These are phyloP conservation scores for Euzetes globulus DNA, from an alignment of 2,888 invertebrate genomes.

Conservation along the genomic window DNA sequence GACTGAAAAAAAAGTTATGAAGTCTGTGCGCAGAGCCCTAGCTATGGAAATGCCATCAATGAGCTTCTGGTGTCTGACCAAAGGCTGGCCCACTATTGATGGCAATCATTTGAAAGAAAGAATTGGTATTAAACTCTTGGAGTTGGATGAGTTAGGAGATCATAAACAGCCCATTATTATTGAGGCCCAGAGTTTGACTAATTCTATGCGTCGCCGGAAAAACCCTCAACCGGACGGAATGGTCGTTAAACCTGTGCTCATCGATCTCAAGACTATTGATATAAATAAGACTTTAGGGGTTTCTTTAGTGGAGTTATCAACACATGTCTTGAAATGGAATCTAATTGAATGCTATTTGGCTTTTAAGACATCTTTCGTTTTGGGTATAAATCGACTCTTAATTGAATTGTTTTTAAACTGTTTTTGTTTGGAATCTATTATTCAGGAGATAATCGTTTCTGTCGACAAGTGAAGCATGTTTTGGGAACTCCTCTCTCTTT, in stretches of 20 bases:
- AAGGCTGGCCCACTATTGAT: conserved; percentile 7
- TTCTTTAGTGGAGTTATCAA: conserved; percentile 28
- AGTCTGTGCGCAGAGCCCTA: conserved; percentile 2
- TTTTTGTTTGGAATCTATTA: background rate
- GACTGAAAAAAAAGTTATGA: background rate
- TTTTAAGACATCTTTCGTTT: conserved; percentile 35
- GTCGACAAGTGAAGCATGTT: conserved; percentile 31
- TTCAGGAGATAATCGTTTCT: conserved; percentile 33
- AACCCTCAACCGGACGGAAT: background rate
- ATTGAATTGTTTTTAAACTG: background rate
- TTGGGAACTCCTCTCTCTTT: conserved; percentile 32
- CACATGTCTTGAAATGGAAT: conserved; percentile 22
- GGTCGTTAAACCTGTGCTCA: background rate
- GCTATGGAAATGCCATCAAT: background rate
- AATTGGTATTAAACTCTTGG: conserved; percentile 34
- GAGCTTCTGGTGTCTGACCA: conserved; percentile 26
- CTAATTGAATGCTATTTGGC: conserved; percentile 34
- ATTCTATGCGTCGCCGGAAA: background rate
- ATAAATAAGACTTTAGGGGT: conserved; percentile 21
- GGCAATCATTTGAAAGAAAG: conserved; percentile 2
- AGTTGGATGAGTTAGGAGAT: conserved; percentile 35
- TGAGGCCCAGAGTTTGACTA: background rate
- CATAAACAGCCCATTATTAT: conserved; percentile 36
- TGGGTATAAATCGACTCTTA: background rate
- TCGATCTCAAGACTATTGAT: conserved; percentile 16